Evolutionary conservation across 2,888 invertebrate species (phyloP).

Genomic region (Bugula neritina): DNA sequence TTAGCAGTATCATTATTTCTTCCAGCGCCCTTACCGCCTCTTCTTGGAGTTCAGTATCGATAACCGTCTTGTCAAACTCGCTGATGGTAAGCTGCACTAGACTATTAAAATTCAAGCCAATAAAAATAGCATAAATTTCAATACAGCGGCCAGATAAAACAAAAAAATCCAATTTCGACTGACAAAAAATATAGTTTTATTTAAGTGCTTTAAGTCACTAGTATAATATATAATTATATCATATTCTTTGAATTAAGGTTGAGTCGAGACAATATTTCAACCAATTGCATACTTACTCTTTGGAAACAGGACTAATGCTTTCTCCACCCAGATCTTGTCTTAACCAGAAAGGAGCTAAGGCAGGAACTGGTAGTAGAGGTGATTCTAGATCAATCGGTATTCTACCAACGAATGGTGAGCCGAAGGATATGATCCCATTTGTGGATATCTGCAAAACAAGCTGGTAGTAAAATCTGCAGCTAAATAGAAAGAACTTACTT

Average conservation of each 20-base stretch:
- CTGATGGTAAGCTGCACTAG: background rate
- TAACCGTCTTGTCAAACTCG: background rate
- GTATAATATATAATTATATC: too few relatives aligned
- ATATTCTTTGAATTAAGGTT: too few relatives aligned
- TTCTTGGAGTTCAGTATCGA: background rate
- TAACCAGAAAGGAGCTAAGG: slow-evolving; percentile 22
- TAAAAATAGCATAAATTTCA: too few relatives aligned
- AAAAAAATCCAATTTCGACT: too few relatives aligned
- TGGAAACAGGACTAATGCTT: background rate
- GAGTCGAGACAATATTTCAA: too few relatives aligned
- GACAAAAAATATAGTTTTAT: too few relatives aligned
- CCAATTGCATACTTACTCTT: background rate
- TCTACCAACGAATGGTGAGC: background rate
- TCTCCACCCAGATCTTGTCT: slow-evolving; percentile 8
- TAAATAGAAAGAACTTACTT: too few relatives aligned
- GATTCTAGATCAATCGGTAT: background rate
- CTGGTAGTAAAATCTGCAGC: too few relatives aligned
- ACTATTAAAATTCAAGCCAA: too few relatives aligned
- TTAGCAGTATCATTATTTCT: background rate
- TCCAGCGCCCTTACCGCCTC: slow-evolving; percentile 4
- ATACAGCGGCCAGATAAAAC: too few relatives aligned
- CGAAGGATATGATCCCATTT: slow-evolving; percentile 6
- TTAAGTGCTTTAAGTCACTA: too few relatives aligned
- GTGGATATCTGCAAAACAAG: slow-evolving; percentile 19
- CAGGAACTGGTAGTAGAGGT: background rate